Percentiles rank a stretch among this genome's conserved stretches.
phyloP scores from a whole-genome alignment of 2,797 vertebrate genomes.

The Hylomyscus alleni region DNA sequence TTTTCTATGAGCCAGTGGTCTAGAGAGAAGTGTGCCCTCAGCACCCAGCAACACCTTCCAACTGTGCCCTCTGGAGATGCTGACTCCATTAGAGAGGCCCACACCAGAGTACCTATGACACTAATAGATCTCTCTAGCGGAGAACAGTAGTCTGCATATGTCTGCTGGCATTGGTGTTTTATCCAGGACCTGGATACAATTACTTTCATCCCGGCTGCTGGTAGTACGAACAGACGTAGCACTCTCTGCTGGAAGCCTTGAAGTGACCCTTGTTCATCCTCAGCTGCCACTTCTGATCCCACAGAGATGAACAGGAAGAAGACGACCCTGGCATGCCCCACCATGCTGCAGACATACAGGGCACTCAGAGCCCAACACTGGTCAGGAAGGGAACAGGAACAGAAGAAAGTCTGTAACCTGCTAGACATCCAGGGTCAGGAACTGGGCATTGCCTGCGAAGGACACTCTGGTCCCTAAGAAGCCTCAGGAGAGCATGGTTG shows the following conservation, averaged over 20 bases:
- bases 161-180: neutral
- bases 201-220: neutral
- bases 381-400: accelerated
- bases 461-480: no score
- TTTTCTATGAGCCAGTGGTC: neutral
- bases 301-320: neutral
- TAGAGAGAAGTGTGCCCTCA: neutral
- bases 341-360: accelerated
- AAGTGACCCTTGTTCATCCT: neutral
- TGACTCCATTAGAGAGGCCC: neutral
- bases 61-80: neutral
- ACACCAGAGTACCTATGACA: neutral
- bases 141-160: neutral
- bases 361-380: neutral
- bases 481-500: neutral
- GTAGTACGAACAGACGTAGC: neutral
- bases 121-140: neutral
- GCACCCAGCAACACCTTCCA: neutral
- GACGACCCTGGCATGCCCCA: accelerated
- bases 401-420: no score
- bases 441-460: no score
- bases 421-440: neutral
- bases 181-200: neutral
- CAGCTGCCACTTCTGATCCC: neutral
- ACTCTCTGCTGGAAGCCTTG: neutral